Evolutionary conservation across 2,888 invertebrate genomes (phyloP), one percentile per base, ranked within the genome.

Genomic region (Synanthedon tipuliformis): DNA sequence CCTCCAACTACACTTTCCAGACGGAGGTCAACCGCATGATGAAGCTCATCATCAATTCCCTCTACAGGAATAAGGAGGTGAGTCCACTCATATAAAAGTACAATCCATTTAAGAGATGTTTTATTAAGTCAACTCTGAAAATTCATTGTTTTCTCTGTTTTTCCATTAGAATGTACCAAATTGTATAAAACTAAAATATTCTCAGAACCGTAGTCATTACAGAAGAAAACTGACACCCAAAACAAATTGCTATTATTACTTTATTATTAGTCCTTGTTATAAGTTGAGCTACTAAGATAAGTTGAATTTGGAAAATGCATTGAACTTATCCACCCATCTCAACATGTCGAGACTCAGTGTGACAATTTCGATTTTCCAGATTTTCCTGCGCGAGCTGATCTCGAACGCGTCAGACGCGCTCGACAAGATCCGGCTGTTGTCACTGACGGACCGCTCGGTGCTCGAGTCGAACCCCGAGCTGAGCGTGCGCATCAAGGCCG

Each of bases 1-100:
- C 98, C 1, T 94, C 95, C 74, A 96, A 94, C 76, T 94, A 92
- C 74, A 90, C 92, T 27, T 99, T 98, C 89, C 96, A 99, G 88
- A 98, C 99, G 0, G 99, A 99, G 88, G 99, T 99, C 48, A 98
- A 98, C 87, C 94, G 99, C 55, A 98, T 99, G 98, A 99, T 99
- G 99, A 99, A 99, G 83, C 91, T 99, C 56, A 99, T 99, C 81
- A 99, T 99, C 77, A 99, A 99, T 88, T 99, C 99, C 8, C 89
- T 99, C 8, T 99, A 99, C 86, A 92, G 97, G 67, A 99, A 99
- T 83, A 99, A 99, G 87, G 99, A 99, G 89, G 94, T 93, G 71
- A 63, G 71, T 61, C 23, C 41, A 27, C 23, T 50, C 27, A 8
- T 34, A 34, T 34, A 34, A 34, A 23, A 1, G 34, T 10, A 34